phyloP scores from a whole-genome alignment of 2,113 vertebrate genomes.

The Bathybates hornii region DNA sequence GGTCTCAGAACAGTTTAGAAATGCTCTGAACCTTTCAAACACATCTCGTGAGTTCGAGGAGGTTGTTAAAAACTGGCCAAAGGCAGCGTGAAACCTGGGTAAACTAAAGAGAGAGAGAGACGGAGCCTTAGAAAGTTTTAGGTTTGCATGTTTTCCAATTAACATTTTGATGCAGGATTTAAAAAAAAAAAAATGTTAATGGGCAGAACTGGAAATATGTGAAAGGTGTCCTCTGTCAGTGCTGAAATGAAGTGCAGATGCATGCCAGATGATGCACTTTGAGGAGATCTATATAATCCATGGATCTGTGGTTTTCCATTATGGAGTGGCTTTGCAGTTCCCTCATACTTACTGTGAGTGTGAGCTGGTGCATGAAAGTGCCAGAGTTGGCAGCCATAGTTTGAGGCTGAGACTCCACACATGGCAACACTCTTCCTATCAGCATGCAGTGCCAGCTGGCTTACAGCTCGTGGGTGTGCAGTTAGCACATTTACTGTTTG shows the following conservation, averaged over 20 bases:
- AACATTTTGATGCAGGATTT: neutral
- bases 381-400: neutral
- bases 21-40: neutral
- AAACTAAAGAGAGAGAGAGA: accelerated
- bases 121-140: neutral
- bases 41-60: accelerated
- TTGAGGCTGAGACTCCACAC: neutral
- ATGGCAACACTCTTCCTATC: neutral
- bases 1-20: neutral
- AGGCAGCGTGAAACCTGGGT: neutral
- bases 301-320: neutral
- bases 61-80: neutral
- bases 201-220: neutral
- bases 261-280: neutral
- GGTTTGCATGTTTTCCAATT: neutral
- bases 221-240: neutral
- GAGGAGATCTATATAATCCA: neutral
- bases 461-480: neutral
- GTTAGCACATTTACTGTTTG: neutral
- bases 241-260: neutral
- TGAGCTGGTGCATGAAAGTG: neutral
- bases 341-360: neutral
- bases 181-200: neutral
- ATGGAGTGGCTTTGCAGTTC: neutral
- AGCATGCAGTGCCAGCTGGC: neutral